Conservation (phyloP, 2,113 vertebrate genomes). For the Spermophilus dauricus region DNA sequence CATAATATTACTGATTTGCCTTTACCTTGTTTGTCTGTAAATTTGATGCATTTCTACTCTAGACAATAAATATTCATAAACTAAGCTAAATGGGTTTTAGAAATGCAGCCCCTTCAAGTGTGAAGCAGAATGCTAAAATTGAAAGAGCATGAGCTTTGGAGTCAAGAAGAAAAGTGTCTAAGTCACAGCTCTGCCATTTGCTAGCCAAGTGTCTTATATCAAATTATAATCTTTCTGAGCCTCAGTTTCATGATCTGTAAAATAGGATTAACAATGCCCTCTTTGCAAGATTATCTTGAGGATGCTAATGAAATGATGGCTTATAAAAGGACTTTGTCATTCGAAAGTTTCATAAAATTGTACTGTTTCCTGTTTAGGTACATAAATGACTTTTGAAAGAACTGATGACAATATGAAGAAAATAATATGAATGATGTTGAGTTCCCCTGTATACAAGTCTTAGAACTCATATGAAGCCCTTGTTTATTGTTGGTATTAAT, state of each 20-base stretch:
- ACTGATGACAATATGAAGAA: not conserved
- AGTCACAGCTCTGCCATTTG: not conserved
- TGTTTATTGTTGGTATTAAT: not conserved
- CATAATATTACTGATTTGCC: conserved; percentile 84
- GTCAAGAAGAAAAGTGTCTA: not conserved
- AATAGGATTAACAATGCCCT: not conserved
- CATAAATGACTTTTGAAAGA: conserved; percentile 55
- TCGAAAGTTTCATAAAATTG: not conserved
- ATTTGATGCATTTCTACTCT: conserved; percentile 78
- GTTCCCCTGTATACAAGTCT: not conserved
- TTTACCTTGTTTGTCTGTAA: conserved; percentile 83
- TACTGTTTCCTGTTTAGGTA: not conserved
- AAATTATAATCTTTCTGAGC: not conserved
- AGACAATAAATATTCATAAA: conserved; percentile 73
- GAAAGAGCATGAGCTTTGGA: conserved; percentile 39
- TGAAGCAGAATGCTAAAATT: conserved; percentile 52
- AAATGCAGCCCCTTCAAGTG: conserved; percentile 49
- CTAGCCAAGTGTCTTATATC: not conserved
- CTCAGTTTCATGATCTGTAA: conserved; percentile 59
- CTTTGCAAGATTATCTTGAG: conserved; percentile 8
- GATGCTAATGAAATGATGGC: not conserved
- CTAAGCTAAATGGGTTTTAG: conserved; percentile 43
- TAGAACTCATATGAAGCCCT: not conserved
- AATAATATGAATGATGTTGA: not conserved
- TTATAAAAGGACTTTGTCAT: conserved; percentile 1